These are phyloP conservation scores for Zygogramma bicolorata DNA, from an alignment of 2,888 invertebrate species.

Conservation along the genomic window DNA sequence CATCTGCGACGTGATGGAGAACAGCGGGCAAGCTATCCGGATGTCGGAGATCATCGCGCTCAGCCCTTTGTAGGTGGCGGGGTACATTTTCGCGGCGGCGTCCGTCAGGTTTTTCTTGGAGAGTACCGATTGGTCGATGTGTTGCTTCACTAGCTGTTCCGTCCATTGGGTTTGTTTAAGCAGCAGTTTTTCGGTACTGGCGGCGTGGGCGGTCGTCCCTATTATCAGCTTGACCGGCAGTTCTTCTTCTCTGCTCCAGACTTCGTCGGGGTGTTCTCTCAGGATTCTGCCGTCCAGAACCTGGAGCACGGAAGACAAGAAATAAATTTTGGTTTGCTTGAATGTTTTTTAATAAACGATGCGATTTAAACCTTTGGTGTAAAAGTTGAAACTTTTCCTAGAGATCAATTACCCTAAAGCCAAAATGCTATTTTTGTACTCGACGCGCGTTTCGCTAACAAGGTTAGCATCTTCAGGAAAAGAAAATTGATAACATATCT, in stretches of 20 bases:
- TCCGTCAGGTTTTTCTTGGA: conserved; percentile 74
- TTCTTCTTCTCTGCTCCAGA: conserved; percentile 70
- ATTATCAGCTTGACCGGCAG: conserved; percentile 72
- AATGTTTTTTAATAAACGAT: too few relatives aligned
- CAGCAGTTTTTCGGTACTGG: conserved; percentile 73
- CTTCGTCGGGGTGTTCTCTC: conserved; percentile 75
- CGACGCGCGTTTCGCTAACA: too few relatives aligned
- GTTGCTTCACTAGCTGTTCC: conserved; percentile 73
- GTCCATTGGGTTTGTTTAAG: conserved; percentile 76
- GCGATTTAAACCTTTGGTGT: too few relatives aligned
- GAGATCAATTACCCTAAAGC: too few relatives aligned
- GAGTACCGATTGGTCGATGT: conserved; percentile 75
- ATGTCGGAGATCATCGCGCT: conserved; percentile 83
- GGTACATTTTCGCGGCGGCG: conserved; percentile 75
- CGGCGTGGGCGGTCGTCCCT: conserved; percentile 82
- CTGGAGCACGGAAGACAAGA: too few relatives aligned
- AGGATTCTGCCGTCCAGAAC: conserved; percentile 77
- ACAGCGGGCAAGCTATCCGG: conserved; percentile 82
- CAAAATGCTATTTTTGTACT: too few relatives aligned
- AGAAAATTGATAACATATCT: too few relatives aligned
- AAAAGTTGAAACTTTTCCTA: too few relatives aligned
- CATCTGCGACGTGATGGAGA: conserved; percentile 75
- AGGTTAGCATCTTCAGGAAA: too few relatives aligned
- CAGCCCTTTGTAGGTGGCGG: conserved; percentile 75
- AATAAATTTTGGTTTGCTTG: too few relatives aligned